These are phyloP conservation scores for Psittacus erithacus DNA, from an alignment of 2,113 vertebrate species.

Conservation along the genomic window DNA sequence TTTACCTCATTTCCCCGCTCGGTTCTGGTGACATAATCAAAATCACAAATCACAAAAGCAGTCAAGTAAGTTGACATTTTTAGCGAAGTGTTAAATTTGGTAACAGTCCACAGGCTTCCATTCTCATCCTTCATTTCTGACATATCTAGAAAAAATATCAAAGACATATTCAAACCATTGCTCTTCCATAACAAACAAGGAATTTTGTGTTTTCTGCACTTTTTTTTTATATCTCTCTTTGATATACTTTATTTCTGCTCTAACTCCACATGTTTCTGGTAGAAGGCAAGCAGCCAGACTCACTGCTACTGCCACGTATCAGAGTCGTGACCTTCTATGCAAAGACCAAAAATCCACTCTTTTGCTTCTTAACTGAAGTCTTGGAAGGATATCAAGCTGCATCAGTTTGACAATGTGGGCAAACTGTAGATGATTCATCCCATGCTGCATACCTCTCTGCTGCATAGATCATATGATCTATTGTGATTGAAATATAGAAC, in stretches of 20 bases:
- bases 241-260: not conserved
- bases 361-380: not conserved
- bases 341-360: not conserved
- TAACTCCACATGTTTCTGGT: not conserved
- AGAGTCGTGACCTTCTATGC: accelerated
- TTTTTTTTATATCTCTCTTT: not conserved
- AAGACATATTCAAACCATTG: not conserved
- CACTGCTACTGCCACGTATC: accelerated
- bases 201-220: not conserved
- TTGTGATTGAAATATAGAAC: not conserved
- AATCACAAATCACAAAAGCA: slow-evolving; percentile 77
- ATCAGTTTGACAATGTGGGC: not conserved
- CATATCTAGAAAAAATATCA: slow-evolving; percentile 63
- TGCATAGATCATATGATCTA: not conserved
- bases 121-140: slow-evolving; percentile 71
- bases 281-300: not conserved
- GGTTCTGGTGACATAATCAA: slow-evolving; percentile 66
- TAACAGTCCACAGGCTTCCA: slow-evolving; percentile 75
- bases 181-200: not conserved
- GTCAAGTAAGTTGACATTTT: slow-evolving; percentile 82
- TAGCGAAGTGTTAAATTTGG: slow-evolving; percentile 74
- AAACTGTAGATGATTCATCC: not conserved
- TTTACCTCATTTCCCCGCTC: slow-evolving; percentile 78
- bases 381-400: not conserved
- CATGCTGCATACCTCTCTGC: not conserved